Conservation (phyloP, 2,797 vertebrate species). For the Rachycentron canadum region DNA sequence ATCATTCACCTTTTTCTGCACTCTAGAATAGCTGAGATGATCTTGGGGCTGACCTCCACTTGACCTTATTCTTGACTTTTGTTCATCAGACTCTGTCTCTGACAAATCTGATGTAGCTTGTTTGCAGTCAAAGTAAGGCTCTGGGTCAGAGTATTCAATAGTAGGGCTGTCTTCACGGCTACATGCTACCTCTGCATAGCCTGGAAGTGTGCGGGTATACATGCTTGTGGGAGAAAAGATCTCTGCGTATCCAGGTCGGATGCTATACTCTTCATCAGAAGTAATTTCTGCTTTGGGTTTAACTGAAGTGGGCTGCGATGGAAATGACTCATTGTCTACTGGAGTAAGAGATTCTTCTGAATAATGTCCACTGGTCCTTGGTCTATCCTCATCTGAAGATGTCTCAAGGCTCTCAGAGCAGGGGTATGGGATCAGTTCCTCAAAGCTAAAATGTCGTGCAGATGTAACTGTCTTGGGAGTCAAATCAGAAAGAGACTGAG, state of each 20-base stretch:
- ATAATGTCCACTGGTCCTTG: constrained; percentile 24
- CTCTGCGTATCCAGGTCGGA: constrained; percentile 50
- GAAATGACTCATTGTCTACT: constrained; percentile 39
- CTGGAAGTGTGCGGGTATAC: constrained; percentile 32
- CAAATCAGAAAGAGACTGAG: constrained; percentile 63
- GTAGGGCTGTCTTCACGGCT: constrained; percentile 38
- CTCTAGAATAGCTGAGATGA: background rate
- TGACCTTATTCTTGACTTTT: constrained; percentile 17
- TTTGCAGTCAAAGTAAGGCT: constrained; percentile 82
- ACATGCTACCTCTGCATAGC: constrained; percentile 27
- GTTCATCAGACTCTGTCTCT: constrained; percentile 74
- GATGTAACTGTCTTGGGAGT: constrained; percentile 68
- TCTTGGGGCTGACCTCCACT: constrained; percentile 12
- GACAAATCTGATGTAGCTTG: constrained; percentile 76
- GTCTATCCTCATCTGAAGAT: constrained; percentile 43
- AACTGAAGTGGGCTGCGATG: constrained; percentile 29
- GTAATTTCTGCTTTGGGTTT: constrained; percentile 44
- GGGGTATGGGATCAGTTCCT: constrained; percentile 54
- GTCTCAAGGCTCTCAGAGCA: constrained; percentile 24
- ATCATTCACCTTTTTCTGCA: constrained; percentile 31
- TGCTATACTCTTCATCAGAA: constrained; percentile 65
- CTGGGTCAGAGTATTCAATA: constrained; percentile 73
- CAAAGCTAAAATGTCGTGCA: constrained; percentile 73
- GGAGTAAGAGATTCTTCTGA: constrained; percentile 55
- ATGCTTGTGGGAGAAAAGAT: constrained; percentile 10